phyloP scores from a whole-genome alignment of 2,113 vertebrate genomes.

The Chaenocephalus aceratus region DNA sequence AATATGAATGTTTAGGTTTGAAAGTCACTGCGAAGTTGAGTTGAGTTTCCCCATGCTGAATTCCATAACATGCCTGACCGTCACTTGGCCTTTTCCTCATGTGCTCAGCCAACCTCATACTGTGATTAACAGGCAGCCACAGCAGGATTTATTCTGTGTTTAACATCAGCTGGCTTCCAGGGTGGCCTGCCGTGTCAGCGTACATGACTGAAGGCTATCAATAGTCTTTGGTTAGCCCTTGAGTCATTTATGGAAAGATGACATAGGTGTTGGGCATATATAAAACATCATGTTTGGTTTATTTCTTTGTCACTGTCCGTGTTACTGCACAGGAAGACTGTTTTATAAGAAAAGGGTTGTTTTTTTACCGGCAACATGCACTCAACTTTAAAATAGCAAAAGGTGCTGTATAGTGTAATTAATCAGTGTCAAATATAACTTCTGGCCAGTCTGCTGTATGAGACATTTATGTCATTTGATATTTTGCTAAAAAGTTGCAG shows the following conservation, averaged over 20 bases:
- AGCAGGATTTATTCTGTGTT: slow-evolving; percentile 1
- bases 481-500: neutral
- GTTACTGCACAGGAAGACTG: slow-evolving; percentile 5
- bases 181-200: slow-evolving; percentile 9
- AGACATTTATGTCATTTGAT: slow-evolving; percentile 18
- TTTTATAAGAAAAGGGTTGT: slow-evolving; percentile 28
- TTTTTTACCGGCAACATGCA: slow-evolving; percentile 6
- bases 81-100: neutral
- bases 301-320: neutral
- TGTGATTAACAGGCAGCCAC: slow-evolving; percentile 12
- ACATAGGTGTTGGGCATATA: neutral
- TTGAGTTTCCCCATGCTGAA: neutral
- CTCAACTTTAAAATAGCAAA: slow-evolving; percentile 22
- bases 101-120: neutral
- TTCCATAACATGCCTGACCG: slow-evolving; percentile 17
- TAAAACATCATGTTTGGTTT: slow-evolving; percentile 10
- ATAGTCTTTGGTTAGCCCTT: neutral
- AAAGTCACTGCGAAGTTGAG: neutral
- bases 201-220: slow-evolving; percentile 1
- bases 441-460: neutral
- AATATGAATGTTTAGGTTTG: neutral
- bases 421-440: slow-evolving; percentile 15
- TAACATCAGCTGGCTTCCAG: neutral
- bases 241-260: neutral
- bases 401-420: slow-evolving; percentile 25